phyloP scores from a whole-genome alignment of 2,888 invertebrate genomes.

The Scaptomyza cyrtandrae region DNA sequence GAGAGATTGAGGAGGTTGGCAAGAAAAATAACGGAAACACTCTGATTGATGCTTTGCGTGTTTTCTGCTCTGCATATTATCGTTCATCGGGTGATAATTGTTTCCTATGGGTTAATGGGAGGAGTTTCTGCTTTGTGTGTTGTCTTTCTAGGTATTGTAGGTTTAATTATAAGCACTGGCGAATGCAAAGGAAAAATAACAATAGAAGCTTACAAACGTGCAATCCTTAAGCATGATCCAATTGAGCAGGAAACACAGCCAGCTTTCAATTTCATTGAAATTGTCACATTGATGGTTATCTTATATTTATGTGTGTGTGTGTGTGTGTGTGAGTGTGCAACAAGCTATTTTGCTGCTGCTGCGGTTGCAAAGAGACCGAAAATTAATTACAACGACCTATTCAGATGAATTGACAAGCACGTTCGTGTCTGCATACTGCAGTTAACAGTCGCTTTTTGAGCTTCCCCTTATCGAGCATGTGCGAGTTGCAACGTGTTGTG shows the following conservation, averaged over 20 bases:
- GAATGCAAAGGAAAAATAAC: background rate
- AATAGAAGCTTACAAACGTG: background rate
- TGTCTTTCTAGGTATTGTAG: background rate
- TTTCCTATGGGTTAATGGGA: background rate
- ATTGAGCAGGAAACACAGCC: background rate
- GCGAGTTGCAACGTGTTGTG: constrained; percentile 18
- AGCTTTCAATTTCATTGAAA: constrained; percentile 25
- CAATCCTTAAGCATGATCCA: constrained; percentile 9
- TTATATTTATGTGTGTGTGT: constrained; percentile 21
- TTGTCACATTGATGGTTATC: constrained; percentile 2
- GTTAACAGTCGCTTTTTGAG: constrained; percentile 17
- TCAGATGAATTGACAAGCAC: constrained; percentile 10
- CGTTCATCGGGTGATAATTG: constrained; percentile 23
- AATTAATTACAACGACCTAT: constrained; percentile 47
- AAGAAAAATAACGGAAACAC: background rate
- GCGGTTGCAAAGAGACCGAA: constrained; percentile 31
- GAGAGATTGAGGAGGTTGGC: constrained; percentile 5
- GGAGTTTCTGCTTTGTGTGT: constrained; percentile 1
- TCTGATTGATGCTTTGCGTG: constrained; percentile 15
- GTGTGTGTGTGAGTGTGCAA: constrained; percentile 31
- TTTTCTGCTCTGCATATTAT: constrained; percentile 17
- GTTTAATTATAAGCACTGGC: background rate
- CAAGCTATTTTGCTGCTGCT: constrained; percentile 27
- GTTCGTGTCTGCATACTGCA: constrained; percentile 1
- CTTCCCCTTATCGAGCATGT: constrained; percentile 42